Conservation (phyloP, 2,888 invertebrate species). For the Actias luna region DNA sequence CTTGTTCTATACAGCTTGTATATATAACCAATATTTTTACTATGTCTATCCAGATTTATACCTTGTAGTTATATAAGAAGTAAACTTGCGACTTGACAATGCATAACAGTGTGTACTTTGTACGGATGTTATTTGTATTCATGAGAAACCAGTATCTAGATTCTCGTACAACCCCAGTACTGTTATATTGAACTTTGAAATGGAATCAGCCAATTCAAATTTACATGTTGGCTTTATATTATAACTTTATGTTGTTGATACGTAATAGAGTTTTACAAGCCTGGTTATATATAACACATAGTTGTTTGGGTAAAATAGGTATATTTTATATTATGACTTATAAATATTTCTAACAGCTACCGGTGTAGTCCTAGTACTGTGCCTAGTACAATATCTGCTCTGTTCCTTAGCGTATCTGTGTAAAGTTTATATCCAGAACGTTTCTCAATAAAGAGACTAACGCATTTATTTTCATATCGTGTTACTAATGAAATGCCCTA, state of each 20-base stretch:
- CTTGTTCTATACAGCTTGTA: not conserved
- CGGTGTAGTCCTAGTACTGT: too few relatives aligned
- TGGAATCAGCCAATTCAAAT: not conserved
- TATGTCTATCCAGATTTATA: not conserved
- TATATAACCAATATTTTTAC: not conserved
- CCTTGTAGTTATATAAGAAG: not conserved
- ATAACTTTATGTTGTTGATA: not conserved
- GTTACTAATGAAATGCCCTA: too few relatives aligned
- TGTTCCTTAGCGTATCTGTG: not conserved
- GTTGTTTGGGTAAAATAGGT: too few relatives aligned
- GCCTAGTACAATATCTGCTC: not conserved
- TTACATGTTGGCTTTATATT: not conserved
- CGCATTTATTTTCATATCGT: too few relatives aligned
- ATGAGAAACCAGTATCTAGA: not conserved
- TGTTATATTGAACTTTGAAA: not conserved
- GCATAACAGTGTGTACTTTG: not conserved
- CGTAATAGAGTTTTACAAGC: too few relatives aligned
- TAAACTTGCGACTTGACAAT: not conserved
- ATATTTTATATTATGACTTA: too few relatives aligned
- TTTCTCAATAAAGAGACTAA: not conserved
- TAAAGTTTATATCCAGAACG: not conserved
- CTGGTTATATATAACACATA: too few relatives aligned
- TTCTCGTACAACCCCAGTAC: not conserved
- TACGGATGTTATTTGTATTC: not conserved
- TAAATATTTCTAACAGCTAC: too few relatives aligned